These are phyloP conservation scores for Oxycera nigricornis DNA, from an alignment of 2,888 invertebrate species.

Conservation along the genomic window DNA sequence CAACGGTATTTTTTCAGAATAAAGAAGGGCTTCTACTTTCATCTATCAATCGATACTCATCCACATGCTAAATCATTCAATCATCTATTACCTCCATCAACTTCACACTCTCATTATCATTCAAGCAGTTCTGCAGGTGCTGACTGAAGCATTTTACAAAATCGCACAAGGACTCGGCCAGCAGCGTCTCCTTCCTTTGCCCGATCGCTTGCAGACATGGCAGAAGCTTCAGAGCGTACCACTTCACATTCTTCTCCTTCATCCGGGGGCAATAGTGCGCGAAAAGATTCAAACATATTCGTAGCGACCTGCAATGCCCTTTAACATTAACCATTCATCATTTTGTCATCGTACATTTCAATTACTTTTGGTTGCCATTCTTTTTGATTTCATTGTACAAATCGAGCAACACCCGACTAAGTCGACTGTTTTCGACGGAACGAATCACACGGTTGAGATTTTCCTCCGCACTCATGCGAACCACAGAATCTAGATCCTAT, in stretches of 20 bases:
- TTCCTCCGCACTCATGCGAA: slow-evolving; percentile 82
- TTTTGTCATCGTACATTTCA: background rate
- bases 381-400: slow-evolving; percentile 83
- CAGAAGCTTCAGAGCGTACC: slow-evolving; percentile 77
- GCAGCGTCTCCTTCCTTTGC: slow-evolving; percentile 68
- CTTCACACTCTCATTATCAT: slow-evolving; percentile 59
- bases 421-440: slow-evolving; percentile 71
- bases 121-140: slow-evolving; percentile 59
- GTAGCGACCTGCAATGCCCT: slow-evolving; percentile 67
- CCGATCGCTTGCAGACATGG: slow-evolving; percentile 77
- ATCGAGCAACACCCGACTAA: slow-evolving; percentile 79
- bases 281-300: slow-evolving; percentile 80
- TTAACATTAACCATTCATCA: background rate
- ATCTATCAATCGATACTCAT: too few relatives aligned
- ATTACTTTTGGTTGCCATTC: slow-evolving; percentile 67
- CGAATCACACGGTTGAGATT: slow-evolving; percentile 80
- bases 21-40: too few relatives aligned
- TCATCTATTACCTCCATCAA: slow-evolving; percentile 60
- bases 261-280: slow-evolving; percentile 78
- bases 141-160: slow-evolving; percentile 59
- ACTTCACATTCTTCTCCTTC: slow-evolving; percentile 77
- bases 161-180: slow-evolving; percentile 59
- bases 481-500: slow-evolving; percentile 79
- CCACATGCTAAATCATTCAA: too few relatives aligned
- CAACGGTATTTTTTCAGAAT: too few relatives aligned